Percentiles rank a stretch among this genome's conserved stretches.
Evolutionary conservation across 2,888 invertebrate genomes (phyloP).

Genomic region (Hypomecis punctinalis): DNA sequence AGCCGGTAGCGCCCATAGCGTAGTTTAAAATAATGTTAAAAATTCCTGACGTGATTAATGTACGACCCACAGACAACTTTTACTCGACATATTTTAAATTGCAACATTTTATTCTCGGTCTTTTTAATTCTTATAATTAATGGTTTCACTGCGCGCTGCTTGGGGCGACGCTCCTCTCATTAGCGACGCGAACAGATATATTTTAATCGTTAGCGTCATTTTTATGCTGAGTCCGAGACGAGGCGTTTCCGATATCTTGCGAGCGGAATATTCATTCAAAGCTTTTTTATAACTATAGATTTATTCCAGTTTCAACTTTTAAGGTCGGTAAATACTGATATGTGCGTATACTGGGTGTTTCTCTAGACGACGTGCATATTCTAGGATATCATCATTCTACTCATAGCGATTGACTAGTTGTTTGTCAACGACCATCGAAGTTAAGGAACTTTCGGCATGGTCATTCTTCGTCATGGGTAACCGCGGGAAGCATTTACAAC

Average conservation of each 20-base stretch:
- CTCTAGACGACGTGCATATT: too few species aligned
- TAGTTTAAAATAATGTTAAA: too few species aligned
- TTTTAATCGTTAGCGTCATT: conserved; percentile 38
- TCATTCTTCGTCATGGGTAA: too few species aligned
- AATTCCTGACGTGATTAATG: too few species aligned
- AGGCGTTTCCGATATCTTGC: conserved; percentile 11
- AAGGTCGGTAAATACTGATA: too few species aligned
- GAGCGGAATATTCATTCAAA: conserved; percentile 9
- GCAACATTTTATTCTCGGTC: conserved; percentile 54
- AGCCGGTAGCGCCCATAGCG: too few species aligned
- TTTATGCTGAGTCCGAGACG: conserved; percentile 7
- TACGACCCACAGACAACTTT: conserved; percentile 48
- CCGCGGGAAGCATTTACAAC: too few species aligned
- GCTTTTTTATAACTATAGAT: conserved; percentile 1
- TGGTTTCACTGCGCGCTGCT: conserved; percentile 58
- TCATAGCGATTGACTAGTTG: too few species aligned
- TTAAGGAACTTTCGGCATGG: too few species aligned
- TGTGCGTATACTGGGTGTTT: too few species aligned
- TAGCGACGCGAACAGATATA: conserved; percentile 43
- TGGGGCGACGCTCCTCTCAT: conserved; percentile 43
- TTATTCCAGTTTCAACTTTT: neutral
- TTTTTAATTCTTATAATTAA: conserved; percentile 72
- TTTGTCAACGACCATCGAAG: too few species aligned
- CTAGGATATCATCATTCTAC: too few species aligned
- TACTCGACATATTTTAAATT: conserved; percentile 58